These are phyloP conservation scores for Athalia rosae DNA, from an alignment of 2,888 invertebrate genomes.

Conservation along the genomic window DNA sequence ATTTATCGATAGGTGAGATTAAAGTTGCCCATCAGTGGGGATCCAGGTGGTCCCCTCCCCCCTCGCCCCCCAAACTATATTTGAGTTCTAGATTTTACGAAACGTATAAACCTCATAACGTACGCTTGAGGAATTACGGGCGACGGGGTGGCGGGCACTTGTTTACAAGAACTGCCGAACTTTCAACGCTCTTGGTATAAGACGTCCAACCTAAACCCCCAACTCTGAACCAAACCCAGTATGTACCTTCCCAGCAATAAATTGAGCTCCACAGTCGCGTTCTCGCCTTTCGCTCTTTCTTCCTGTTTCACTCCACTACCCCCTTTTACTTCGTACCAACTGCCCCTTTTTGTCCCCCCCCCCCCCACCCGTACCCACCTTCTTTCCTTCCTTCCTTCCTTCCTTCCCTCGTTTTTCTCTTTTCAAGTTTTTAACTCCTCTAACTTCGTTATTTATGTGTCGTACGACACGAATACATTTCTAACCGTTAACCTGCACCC, in stretches of 20 bases:
- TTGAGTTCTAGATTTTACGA: too few species aligned
- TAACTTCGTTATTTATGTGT: constrained; percentile 72
- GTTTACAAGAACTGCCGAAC: constrained; percentile 50
- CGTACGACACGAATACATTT: constrained; percentile 68
- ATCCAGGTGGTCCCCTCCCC: too few species aligned
- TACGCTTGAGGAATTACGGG: not conserved
- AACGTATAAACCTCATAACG: too few species aligned
- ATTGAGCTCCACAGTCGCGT: constrained; percentile 59
- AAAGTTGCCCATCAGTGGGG: too few species aligned
- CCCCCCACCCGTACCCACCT: too few species aligned
- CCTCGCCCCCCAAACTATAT: too few species aligned
- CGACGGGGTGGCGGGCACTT: constrained; percentile 39
- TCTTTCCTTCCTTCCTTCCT: constrained; percentile 4
- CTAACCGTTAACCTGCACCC: constrained; percentile 48
- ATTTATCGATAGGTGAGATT: too few species aligned
- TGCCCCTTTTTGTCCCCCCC: too few species aligned
- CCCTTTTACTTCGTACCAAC: too few species aligned
- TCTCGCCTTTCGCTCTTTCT: constrained; percentile 55
- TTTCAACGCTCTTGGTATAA: constrained; percentile 46
- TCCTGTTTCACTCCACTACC: too few species aligned
- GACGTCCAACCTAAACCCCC: constrained; percentile 4
- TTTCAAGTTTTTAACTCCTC: constrained; percentile 66
- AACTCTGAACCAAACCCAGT: constrained; percentile 7
- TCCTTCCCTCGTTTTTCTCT: constrained; percentile 31
- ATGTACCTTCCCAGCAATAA: constrained; percentile 55